Base-by-base conservation (phyloP, 2,888 invertebrate species). In the Ophion slaviceki region DNA sequence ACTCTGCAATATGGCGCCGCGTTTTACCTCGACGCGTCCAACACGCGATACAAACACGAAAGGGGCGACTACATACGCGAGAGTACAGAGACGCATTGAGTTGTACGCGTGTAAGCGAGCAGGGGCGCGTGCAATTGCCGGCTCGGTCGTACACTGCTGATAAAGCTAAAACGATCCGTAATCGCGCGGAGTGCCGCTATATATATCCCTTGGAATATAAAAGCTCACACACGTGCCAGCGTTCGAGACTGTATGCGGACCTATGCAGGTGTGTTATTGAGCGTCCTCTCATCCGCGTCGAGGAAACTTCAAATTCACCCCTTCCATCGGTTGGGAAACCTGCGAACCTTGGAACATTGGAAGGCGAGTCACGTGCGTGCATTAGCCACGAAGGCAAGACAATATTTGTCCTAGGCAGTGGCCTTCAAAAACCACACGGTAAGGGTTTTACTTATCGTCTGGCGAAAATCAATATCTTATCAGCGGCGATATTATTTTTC, bases 111-210 rank as follows among this genome's bases (percentile, higher is more conserved):
- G 53, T 70, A 57, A 45, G 57, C n/a, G 32, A 71, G 53, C 67
- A 61, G 45, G 20, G 20, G 74, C 71, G 45, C 76, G 66, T 80
- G 80, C 64, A 57, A 76, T 70, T 84, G 32, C 40, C 75, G 53
- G 70, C 62, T 59, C 75, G 47, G 53, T 72, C 75, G 61, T 67
- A 72, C 72, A 45, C 67, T 81, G 72, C 80, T 81, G 84, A 84
- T 84, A 84, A 80, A 84, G 84, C 77, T 67, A 74, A 81, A 80
- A 77, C 77, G 61, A 67, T 77, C 61, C 57, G 47, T 74, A 74
- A 78, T 82, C 67, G 82, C 14, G 53, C 67, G 4, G 59, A 61
- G 67, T 80, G 47, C 45, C 53, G 28, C 24, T 53, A 64, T 71
- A 64, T 32, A 32, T 32, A 32, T 32, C 32, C 32, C 11, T 59